Evolutionary conservation across 2,797 vertebrate species (phyloP), one percentile per base, ranked within the genome.

Genomic region (Hydrocynus forskahlii): DNA sequence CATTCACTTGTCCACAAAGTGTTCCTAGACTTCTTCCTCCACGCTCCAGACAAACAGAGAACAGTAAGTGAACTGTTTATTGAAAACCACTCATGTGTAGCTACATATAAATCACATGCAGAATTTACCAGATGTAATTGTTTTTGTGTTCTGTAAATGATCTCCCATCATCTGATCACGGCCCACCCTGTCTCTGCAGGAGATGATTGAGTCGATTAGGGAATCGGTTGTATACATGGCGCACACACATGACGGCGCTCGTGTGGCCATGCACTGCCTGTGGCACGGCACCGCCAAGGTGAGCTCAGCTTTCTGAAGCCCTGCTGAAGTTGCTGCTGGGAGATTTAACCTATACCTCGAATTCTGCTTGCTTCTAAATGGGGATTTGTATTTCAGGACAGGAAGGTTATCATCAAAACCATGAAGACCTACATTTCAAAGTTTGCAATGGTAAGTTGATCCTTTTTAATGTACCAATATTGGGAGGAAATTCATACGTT

Each of bases 221-320:
- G 97, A 99, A 89, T 91, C 96, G 0, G 97, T 97, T 0, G 93
- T 99, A 43, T 99, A 99, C 93, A 93, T 98, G 92, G 96, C 96
- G 0, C 96, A 99, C 89, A 99, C 98, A 0, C 97, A 97, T 0
- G 97, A 98, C 10, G 98, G 97, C 0, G 97, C 97, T 7, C 91
- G 97, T 79, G 97, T 98, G 50, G 96, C 96, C 0, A 98, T 99
- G 97, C 93, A 96, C 86, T 97, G 97, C 86, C 88, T 98, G 62
- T 99, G 98, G 98, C 96, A 99, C 6, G 97, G 97, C 5, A 97
- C 97, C 0, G 93, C 97, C 25, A 99, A 99, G 96, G 97, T 97
- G 81, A 19, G 74, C 1, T 8, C 8, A 0, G 8, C 14, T 17
- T 35, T 35, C 45, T 23, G 9, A 59, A 38, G 19, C 45, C 4